Base-by-base conservation (phyloP, 2,888 invertebrate species). In the Cetonia aurata region DNA sequence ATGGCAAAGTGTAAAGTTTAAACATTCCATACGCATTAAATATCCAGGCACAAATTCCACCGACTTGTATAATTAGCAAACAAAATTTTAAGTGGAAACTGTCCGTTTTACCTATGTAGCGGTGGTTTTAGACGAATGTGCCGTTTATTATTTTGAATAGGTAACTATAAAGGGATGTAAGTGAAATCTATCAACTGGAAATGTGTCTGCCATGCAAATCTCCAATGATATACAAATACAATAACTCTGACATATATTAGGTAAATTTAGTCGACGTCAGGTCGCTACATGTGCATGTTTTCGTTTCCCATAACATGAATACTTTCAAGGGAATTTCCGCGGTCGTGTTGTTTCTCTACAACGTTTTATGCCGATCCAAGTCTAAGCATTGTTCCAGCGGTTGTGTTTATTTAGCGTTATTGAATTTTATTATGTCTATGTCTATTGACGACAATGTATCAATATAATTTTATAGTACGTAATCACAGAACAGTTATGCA, bases 161-260 rank as follows among this genome's bases (percentile, higher is more conserved):
- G 25, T 25, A 25, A 50, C 13, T 41, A 52, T 25, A 68, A 62
- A 55, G 42, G 60, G 59, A 65, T 59, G 59, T 53, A 72, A 59
- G 59, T 69, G 69, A 71, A 71, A 69, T 68, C 41, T 65, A 66
- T 31, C 65, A 56, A 66, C 59, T 53, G 53, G 59, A 69, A 70
- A 73, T 71, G 56, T 75, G 75, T 72, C 72, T 73, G 73, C 73
- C 70, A 71, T 72, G 75, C 73, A 70, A 73, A 71, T 73, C 73
- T 70, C 65, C 67, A 73, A 72, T 69, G 60, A 69, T 69, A 72
- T 75, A 73, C 72, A 74, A 74, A 74, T 73, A 73, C 67, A 74
- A 74, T 73, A 73, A 75, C 69, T 70, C 70, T 71, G 73, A 73
- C 75, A 71, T 73, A 72, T 75, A 75, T 75, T 75, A 73, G 75